phyloP scores from a whole-genome alignment of 2,113 vertebrate species.

The Calidris pugnax region DNA sequence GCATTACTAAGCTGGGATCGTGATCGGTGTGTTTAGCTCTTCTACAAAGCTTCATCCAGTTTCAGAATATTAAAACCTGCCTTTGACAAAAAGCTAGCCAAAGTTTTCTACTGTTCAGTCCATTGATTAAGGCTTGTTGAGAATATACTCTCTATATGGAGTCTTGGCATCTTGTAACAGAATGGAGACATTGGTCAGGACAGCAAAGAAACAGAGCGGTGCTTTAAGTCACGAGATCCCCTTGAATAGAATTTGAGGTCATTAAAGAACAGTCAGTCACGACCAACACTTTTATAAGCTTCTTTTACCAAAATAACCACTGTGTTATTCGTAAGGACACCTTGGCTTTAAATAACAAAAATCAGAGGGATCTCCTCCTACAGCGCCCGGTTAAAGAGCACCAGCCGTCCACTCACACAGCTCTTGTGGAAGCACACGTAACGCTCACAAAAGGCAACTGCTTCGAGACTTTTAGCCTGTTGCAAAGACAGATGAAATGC shows the following conservation, averaged over 20 bases:
- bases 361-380: neutral
- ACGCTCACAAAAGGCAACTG: neutral
- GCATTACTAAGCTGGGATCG: neutral
- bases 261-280: conserved; percentile 25
- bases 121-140: conserved; percentile 40
- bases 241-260: conserved; percentile 48
- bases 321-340: conserved; percentile 36
- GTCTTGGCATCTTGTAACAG: conserved; percentile 28
- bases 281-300: neutral
- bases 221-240: conserved; percentile 7
- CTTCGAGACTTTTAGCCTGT: neutral
- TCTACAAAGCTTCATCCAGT: conserved; percentile 41
- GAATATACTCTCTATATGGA: conserved; percentile 13
- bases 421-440: neutral
- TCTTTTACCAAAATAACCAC: conserved; percentile 19
- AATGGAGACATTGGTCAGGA: conserved; percentile 2
- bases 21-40: conserved; percentile 7
- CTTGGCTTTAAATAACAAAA: conserved; percentile 32
- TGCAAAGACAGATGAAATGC: neutral
- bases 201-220: neutral
- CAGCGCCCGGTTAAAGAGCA: neutral
- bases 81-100: neutral
- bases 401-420: neutral
- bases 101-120: neutral
- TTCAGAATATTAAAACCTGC: neutral